Conservation (phyloP, 2,888 invertebrate genomes). For the Lochmaea capreae region DNA sequence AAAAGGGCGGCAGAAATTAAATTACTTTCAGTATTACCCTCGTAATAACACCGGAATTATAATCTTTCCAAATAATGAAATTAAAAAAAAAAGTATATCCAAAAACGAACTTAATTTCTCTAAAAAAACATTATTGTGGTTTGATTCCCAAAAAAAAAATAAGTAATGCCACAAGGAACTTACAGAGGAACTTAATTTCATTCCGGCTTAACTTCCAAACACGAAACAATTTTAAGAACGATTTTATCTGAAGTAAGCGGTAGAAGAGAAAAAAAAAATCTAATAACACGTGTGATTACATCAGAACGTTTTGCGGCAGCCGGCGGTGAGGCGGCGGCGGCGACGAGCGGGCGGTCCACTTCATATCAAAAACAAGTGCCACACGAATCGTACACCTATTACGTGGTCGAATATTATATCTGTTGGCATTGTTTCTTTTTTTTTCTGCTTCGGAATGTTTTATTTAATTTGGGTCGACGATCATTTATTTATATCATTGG, state of each 20-base stretch:
- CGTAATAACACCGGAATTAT: not conserved
- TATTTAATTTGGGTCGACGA: slow-evolving; percentile 14
- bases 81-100: not conserved
- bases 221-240: slow-evolving; percentile 7
- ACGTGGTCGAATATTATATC: slow-evolving; percentile 22
- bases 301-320: slow-evolving; percentile 5
- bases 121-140: no score
- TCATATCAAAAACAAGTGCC: slow-evolving; percentile 24
- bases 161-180: no score
- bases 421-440: slow-evolving; percentile 20
- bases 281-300: slow-evolving; percentile 21
- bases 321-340: not conserved
- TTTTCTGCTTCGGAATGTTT: slow-evolving; percentile 2
- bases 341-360: not conserved
- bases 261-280: not conserved
- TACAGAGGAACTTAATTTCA: no score
- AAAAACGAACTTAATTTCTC: no score
- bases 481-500: slow-evolving; percentile 18
- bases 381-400: slow-evolving; percentile 22
- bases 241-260: slow-evolving; percentile 4
- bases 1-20: not conserved
- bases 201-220: slow-evolving; percentile 1
- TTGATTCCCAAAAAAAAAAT: no score
- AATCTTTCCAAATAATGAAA: not conserved
- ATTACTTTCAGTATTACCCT: not conserved